Base-by-base conservation (phyloP, 53 echinoderm and acorn worm species). In the Apostichopus leukothele region DNA sequence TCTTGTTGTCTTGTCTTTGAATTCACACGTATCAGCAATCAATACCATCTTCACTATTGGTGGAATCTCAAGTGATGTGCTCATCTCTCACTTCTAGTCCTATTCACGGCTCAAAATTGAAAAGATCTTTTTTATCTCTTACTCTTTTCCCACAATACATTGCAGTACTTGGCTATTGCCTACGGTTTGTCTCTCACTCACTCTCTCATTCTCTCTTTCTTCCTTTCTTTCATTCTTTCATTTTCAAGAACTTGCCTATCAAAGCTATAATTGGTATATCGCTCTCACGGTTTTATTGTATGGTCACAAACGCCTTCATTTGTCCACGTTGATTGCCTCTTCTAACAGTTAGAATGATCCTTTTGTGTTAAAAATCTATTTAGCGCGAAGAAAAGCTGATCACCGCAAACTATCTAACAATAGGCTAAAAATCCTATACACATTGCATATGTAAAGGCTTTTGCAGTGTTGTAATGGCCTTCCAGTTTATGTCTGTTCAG, bases 231-330 rank as follows among this genome's bases (percentile, higher is more conserved):
- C 12, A 13, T 11, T 16, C 63, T 63, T 63, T 19, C 50, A 19
- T 79, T 79, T 50, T 77, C 53, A 19, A 51, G 53, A 51, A 79
- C 50, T 39, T 79, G 79, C 79, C 79, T 53, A 79, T 79, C 79
- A 79, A 79, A 79, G 79, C 79, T 79, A 19, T 79, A 79, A 79
- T 79, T 79, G 79, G 79, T 79, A 79, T 79, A 79, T 79, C 79
- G 5, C 79, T 79, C 79, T 79, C 79, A 79, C 79, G 79, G 51
- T 13, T 53, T 79, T 1, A 79, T 79, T 79, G 79, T 79, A 79
- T 51, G 52, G 79, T 51, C 53, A 52, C 79, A 53, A 79, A 79
- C 53, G 18, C 79, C 52, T 51, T 51, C 53, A 18, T 79, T 79
- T 79, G 79, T 79, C 5, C 52, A 50, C 19, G 79, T 53, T 79